Evolutionary conservation across 2,113 vertebrate species (phyloP).

Genomic region (Pseudorhombus dupliciocellatus): DNA sequence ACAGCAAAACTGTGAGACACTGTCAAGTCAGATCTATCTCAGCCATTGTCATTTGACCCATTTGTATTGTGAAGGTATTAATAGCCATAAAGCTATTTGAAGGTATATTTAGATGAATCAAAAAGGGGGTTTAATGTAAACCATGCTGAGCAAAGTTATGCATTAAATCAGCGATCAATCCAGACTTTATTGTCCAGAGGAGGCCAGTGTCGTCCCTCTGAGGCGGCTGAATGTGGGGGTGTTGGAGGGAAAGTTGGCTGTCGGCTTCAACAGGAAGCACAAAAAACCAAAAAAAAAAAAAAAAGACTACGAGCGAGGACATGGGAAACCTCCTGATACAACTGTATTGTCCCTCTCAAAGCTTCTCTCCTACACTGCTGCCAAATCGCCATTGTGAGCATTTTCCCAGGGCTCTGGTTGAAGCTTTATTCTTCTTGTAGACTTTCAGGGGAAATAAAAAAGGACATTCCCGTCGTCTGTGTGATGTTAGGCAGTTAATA

Average conservation of each 20-base stretch:
- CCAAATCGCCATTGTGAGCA: slow-evolving; percentile 63
- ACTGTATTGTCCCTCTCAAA: slow-evolving; percentile 67
- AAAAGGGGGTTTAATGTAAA: not conserved
- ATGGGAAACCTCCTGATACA: slow-evolving; percentile 71
- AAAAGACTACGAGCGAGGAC: slow-evolving; percentile 64
- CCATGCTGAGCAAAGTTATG: slow-evolving; percentile 3
- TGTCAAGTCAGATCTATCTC: not conserved
- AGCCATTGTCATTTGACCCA: not conserved
- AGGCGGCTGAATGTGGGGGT: slow-evolving; percentile 46
- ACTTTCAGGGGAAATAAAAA: slow-evolving; percentile 73
- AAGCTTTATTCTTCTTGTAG: slow-evolving; percentile 67
- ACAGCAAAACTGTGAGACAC: not conserved
- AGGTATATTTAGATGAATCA: not conserved
- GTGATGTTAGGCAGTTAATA: slow-evolving; percentile 47
- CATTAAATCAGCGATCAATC: slow-evolving; percentile 44
- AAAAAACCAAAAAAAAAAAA: slow-evolving; percentile 54
- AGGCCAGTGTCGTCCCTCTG: slow-evolving; percentile 56
- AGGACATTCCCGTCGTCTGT: slow-evolving; percentile 45
- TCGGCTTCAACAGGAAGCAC: slow-evolving; percentile 75
- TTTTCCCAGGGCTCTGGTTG: slow-evolving; percentile 67
- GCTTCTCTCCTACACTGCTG: slow-evolving; percentile 75
- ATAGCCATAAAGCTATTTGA: not conserved
- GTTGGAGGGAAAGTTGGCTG: slow-evolving; percentile 54
- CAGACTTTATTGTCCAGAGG: slow-evolving; percentile 61
- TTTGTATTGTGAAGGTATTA: not conserved